Evolutionary conservation across 2,888 invertebrate species (phyloP), one percentile per base, ranked within the genome.

Genomic region (Hyalella azteca): DNA sequence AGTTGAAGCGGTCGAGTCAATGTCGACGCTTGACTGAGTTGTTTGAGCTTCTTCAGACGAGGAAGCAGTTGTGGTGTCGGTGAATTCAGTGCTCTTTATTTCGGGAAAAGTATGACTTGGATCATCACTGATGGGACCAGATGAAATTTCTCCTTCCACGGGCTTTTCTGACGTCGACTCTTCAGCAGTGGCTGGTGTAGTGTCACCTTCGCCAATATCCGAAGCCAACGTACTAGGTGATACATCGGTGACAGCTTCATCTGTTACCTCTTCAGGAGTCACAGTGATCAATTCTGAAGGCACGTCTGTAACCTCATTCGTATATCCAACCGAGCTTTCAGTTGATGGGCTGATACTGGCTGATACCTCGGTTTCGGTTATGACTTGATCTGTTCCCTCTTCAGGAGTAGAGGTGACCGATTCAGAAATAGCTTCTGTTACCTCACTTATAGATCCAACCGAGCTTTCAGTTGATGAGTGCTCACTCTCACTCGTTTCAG

Each of bases 41-140:
- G 48, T 54, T 60, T 81, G 40, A 9, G 60, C 41, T 9, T 48
- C 49, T 29, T 41, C 66, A 22, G 49, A 15, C 26, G 48, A 49
- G 2, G 50, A 29, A 29, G 26, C 15, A 5, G 49, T 36, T 19
- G 59, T 49, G 54, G 79, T 40, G 45, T 36, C 41, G 29, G 78
- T 54, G n/a, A 39, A 48, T 15, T 45, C 66, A 29, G 40, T 45
- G 45, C 41, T 29, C 36, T 81, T 81, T 40, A 77, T 49, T 36
- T 76, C 79, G 73, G 78, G 41, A 40, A 45, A 39, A 4, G 36
- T 11, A 73, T 39, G 22, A 26, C 73, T 73, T 40, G 13, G 39
- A 15, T 22, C 48, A 41, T 78, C 78, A 59, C 29, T 80, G 76
- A 78, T 81, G 75, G 26, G n/a, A 36, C 76, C 79, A 48, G 79